Base-by-base conservation (phyloP, 2,113 vertebrate species). In the Marmota monax region DNA sequence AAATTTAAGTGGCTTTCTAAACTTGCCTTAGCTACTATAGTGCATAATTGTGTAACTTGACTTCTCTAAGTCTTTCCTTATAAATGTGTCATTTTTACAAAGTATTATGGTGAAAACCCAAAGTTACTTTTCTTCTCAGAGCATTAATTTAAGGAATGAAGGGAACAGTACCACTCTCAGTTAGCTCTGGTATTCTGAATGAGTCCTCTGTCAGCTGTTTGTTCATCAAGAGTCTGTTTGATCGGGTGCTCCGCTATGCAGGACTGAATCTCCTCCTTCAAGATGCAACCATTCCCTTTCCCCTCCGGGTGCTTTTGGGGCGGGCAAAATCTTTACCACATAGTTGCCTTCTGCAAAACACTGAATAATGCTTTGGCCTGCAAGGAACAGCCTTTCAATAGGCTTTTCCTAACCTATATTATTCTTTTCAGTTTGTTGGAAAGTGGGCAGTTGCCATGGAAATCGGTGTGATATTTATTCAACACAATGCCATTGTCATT, bases 351-450 rank as follows among this genome's bases (percentile, higher is more conserved):
- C 53, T 56, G 6, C 4, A 37, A 69, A 84, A 69, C 14, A 48
- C 58, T 63, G 34, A 63, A 18, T 58, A 67, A 58, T 77, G 22
- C 70, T 87, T 63, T 85, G 37, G 3, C 32, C 32, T 74, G 13
- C 1, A 51, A 89, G 56, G 13, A 70, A 53, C 4, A 63, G 6
- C 16, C 22, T 34, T 70, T 69, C 29, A 88, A 22, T 12, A 76
- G 7, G 9, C 69, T 67, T 93, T 92, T 27, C 37, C n/a, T 85
- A 84, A 76, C 13, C 22, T 37, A 42, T 20, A 0, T 93, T 32
- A 70, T 95, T 97, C 74, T 74, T 88, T 94, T 82, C 85, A 72
- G 17, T 67, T 95, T 94, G n/a, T 42, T 89, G 58, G 53, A 83
- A 85, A 94, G 42, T 86, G 76, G 27, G 25, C 32, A 83, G 7